Conservation (phyloP, 1,140 invertebrate species). For the Akabosia matsudoensis region DNA sequence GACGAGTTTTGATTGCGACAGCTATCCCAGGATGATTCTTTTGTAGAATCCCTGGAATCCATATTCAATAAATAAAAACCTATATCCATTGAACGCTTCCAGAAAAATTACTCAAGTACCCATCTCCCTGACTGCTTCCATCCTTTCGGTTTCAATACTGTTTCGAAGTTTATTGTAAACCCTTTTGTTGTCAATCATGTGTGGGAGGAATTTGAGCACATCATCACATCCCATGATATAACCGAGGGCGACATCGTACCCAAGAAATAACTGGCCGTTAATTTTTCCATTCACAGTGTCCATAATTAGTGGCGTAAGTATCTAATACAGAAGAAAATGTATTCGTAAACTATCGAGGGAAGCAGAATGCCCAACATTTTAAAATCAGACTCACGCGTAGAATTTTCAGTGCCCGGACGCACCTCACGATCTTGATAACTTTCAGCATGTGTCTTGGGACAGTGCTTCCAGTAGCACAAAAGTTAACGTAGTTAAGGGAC, state of each 20-base stretch:
- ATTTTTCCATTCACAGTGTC: constrained; percentile 49
- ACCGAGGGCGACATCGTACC: constrained; percentile 55
- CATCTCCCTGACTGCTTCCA: constrained; percentile 40
- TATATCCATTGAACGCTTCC: neutral
- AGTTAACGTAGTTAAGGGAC: neutral
- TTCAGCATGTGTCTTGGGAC: neutral
- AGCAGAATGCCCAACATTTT: neutral
- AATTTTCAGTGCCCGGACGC: neutral
- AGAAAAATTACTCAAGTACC: neutral
- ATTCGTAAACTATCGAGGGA: too few relatives aligned
- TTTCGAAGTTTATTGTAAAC: constrained; percentile 52
- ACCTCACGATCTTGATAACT: neutral
- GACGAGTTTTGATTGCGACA: constrained; percentile 54
- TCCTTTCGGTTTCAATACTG: constrained; percentile 52
- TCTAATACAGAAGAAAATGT: constrained; percentile 6
- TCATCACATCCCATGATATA: constrained; percentile 59
- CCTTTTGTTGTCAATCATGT: constrained; percentile 57
- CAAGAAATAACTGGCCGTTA: constrained; percentile 50
- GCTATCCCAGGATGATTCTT: constrained; percentile 49
- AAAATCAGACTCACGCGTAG: neutral
- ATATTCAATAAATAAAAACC: neutral
- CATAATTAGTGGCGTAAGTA: constrained; percentile 41
- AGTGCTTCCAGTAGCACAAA: neutral
- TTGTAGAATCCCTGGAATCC: neutral
- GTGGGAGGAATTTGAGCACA: constrained; percentile 56